These are phyloP conservation scores for Eilema depressum DNA, from an alignment of 2,888 invertebrate species.

Conservation along the genomic window DNA sequence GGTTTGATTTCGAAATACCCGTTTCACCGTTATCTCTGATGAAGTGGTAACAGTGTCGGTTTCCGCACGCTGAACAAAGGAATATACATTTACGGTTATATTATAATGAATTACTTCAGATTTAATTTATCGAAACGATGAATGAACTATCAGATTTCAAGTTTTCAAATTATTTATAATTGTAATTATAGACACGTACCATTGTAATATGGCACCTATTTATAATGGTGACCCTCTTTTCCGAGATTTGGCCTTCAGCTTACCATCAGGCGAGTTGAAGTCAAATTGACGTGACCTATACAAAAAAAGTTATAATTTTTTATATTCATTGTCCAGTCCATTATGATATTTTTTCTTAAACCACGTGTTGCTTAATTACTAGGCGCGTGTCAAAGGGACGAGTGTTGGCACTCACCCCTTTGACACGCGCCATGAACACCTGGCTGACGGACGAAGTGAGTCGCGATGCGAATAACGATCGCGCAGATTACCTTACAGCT, in stretches of 20 bases:
- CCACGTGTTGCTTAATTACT: neutral
- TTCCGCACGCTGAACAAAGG: neutral
- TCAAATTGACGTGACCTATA: too few species aligned
- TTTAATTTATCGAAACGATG: too few species aligned
- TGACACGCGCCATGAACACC: neutral
- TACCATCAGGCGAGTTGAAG: too few species aligned
- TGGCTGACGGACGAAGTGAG: neutral
- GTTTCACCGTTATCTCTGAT: neutral
- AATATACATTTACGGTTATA: neutral
- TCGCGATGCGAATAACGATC: conserved; percentile 1
- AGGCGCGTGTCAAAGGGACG: neutral
- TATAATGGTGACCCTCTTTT: too few species aligned
- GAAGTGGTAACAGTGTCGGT: neutral
- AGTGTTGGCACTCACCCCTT: conserved; percentile 4
- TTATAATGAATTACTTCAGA: too few species aligned
- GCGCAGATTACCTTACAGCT: neutral
- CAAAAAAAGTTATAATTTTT: too few species aligned
- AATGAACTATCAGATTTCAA: too few species aligned
- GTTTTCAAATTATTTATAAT: neutral
- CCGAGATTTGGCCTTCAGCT: too few species aligned
- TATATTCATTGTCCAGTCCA: neutral
- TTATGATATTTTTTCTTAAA: neutral
- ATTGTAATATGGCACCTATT: too few species aligned
- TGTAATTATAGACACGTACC: too few species aligned
- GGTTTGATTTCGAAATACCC: neutral